phyloP scores from a whole-genome alignment of 2,113 vertebrate genomes.

The Ammodytes dubius region DNA sequence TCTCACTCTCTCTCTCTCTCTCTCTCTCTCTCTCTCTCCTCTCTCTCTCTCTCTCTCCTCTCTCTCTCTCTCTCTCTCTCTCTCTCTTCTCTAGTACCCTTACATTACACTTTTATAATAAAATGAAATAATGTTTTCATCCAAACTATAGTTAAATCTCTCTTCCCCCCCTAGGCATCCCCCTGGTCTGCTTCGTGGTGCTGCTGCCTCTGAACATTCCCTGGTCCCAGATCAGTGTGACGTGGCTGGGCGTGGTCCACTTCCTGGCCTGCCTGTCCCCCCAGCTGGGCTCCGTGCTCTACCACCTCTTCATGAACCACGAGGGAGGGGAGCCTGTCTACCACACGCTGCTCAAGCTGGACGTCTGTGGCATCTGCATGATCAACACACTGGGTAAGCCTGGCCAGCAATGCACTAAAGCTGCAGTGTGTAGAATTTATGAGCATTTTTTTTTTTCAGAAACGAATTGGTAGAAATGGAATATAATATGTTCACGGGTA shows the following conservation, averaged over 20 bases:
- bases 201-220: conserved; percentile 93
- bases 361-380: conserved; percentile 95
- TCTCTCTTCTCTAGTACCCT: too few species aligned
- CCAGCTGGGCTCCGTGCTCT: conserved; percentile 92
- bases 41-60: background rate
- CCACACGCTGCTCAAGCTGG: conserved; percentile 91
- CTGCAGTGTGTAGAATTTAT: too few species aligned
- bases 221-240: conserved; percentile 91
- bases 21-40: background rate
- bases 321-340: conserved; percentile 91
- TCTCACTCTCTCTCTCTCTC: too few species aligned
- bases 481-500: too few species aligned
- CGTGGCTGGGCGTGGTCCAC: conserved; percentile 92
- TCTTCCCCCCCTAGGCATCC: conserved; percentile 84
- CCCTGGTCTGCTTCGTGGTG: conserved; percentile 91
- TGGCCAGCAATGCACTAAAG: background rate
- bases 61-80: too few species aligned
- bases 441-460: too few species aligned
- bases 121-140: too few species aligned
- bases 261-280: conserved; percentile 93
- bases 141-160: too few species aligned
- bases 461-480: too few species aligned
- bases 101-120: too few species aligned
- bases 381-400: conserved; percentile 92
- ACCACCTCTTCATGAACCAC: conserved; percentile 97